Conservation (phyloP, 1,140 invertebrate species). For the Monomorium pharaonis region DNA sequence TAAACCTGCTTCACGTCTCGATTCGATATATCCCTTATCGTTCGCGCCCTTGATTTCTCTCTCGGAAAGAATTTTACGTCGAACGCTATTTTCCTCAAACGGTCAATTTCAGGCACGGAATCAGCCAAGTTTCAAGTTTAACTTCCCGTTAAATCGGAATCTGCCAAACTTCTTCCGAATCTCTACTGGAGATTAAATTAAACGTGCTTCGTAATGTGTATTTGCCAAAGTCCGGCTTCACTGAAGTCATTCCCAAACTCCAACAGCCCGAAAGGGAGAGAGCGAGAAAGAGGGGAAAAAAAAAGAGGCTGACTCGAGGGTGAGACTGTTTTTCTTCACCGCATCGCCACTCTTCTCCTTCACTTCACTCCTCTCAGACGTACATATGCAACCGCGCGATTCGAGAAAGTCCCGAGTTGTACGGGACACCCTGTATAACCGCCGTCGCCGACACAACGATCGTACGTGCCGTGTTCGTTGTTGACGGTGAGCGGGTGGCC, state of each 20-base stretch:
- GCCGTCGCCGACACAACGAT: constrained; percentile 54
- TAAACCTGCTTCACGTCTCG: neutral
- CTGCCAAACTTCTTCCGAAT: neutral
- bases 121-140: neutral
- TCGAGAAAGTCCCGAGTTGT: constrained; percentile 8
- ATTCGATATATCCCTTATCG: neutral
- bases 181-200: constrained; percentile 33
- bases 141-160: constrained; percentile 3
- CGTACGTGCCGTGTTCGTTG: constrained; percentile 65
- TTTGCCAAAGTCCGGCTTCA: constrained; percentile 26
- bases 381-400: neutral
- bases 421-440: constrained; percentile 51
- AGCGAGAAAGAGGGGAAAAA: neutral
- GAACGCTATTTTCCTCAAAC: neutral
- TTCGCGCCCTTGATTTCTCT: neutral
- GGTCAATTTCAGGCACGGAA: neutral
- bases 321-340: neutral
- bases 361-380: neutral
- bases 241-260: neutral
- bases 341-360: neutral
- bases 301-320: neutral
- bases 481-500: constrained; percentile 68
- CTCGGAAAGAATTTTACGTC: neutral
- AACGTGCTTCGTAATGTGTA: constrained; percentile 26
- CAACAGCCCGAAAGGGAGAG: neutral